These are phyloP conservation scores for Physella acuta DNA, from an alignment of 1,140 invertebrate genomes.

Conservation along the genomic window DNA sequence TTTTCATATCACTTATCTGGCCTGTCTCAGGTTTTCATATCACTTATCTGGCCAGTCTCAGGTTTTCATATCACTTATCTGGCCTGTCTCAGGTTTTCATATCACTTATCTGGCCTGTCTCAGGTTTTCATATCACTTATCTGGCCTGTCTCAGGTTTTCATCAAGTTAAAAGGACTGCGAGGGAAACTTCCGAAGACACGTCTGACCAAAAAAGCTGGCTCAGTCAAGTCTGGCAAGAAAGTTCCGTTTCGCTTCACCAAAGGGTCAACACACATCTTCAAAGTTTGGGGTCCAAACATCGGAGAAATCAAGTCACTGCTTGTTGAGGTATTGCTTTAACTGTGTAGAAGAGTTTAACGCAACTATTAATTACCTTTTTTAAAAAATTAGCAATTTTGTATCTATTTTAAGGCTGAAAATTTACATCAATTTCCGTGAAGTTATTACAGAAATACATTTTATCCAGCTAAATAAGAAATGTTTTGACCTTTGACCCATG, in stretches of 20 bases:
- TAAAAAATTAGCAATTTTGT: too few relatives aligned
- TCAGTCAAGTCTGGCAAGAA: constrained; percentile 50
- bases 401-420: too few relatives aligned
- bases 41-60: too few relatives aligned
- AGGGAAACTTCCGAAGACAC: constrained; percentile 52
- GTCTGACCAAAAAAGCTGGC: constrained; percentile 55
- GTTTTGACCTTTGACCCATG: constrained; percentile 23
- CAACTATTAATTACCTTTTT: too few relatives aligned
- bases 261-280: constrained; percentile 56
- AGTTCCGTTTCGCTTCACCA: constrained; percentile 51
- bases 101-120: too few relatives aligned
- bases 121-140: too few relatives aligned
- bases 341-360: too few relatives aligned
- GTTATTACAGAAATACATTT: not conserved
- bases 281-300: constrained; percentile 55
- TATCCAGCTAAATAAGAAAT: not conserved
- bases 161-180: constrained; percentile 52
- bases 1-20: too few relatives aligned
- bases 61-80: too few relatives aligned
- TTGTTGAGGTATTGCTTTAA: constrained; percentile 52
- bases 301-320: constrained; percentile 53
- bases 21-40: too few relatives aligned
- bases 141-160: constrained; percentile 51
- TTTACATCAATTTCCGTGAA: too few relatives aligned
- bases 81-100: too few relatives aligned